Percentiles rank a stretch among this genome's conserved stretches.
phyloP scores from a whole-genome alignment of 2,113 vertebrate genomes.

The Cephalopterus ornatus region DNA sequence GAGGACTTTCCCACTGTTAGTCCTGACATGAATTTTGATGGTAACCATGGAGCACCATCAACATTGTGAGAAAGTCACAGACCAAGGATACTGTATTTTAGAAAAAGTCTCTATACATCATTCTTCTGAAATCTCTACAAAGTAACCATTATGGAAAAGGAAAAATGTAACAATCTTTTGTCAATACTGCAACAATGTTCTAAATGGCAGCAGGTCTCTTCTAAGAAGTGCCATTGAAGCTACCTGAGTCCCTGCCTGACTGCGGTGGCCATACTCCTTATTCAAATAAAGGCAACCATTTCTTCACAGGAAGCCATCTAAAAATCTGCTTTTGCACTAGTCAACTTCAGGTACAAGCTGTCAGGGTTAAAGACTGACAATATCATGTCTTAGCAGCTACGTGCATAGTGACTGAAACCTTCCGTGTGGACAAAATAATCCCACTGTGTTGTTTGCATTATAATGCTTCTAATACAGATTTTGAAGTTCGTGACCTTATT shows the following conservation, averaged over 20 bases:
- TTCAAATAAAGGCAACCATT: background rate
- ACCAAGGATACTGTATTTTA: background rate
- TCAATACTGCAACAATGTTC: background rate
- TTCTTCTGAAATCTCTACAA: background rate
- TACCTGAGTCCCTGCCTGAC: background rate
- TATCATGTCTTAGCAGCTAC: background rate
- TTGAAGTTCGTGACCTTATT: background rate
- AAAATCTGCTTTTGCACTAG: background rate
- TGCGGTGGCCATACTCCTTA: background rate
- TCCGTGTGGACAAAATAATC: background rate
- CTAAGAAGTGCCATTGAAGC: background rate
- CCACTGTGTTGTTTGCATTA: background rate
- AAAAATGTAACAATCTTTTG: background rate
- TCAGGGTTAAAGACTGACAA: background rate
- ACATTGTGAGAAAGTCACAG: background rate
- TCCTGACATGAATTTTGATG: background rate
- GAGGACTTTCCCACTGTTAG: background rate
- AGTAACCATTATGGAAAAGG: background rate
- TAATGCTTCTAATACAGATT: background rate
- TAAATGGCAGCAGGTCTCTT: background rate
- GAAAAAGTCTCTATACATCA: background rate
- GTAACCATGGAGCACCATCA: background rate
- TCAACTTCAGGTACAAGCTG: background rate
- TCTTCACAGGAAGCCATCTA: background rate
- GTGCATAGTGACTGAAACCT: rapidly evolving